These are phyloP conservation scores for Agrotis puta DNA, from an alignment of 2,888 invertebrate species.

Conservation along the genomic window DNA sequence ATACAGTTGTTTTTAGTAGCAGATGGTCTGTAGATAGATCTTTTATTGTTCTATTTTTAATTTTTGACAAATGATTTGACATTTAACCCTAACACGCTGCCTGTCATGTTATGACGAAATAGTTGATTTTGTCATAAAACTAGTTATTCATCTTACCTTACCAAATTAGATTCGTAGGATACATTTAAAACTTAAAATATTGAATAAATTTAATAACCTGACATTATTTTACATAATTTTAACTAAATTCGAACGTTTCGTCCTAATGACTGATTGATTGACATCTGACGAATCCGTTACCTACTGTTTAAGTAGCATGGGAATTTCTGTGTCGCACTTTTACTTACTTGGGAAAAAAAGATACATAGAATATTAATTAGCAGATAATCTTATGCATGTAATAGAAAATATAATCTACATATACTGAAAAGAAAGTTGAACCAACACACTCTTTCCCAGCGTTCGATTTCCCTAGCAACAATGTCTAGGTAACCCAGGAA, in stretches of 20 bases:
- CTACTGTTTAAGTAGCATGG: neutral
- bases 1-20: constrained; percentile 1
- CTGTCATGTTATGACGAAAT: neutral
- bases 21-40: too few species aligned
- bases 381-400: neutral
- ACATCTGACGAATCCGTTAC: constrained; percentile 33
- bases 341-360: neutral
- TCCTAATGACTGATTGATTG: constrained; percentile 1
- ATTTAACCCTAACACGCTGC: neutral
- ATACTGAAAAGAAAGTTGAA: too few species aligned
- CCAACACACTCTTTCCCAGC: too few species aligned
- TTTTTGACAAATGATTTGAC: neutral
- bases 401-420: too few species aligned
- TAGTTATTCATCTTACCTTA: too few species aligned
- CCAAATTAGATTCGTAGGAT: constrained; percentile 8
- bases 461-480: too few species aligned
- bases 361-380: neutral
- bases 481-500: too few species aligned
- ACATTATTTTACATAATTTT: constrained; percentile 48
- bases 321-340: neutral
- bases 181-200: constrained; percentile 6
- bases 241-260: constrained; percentile 6
- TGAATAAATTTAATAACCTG: constrained; percentile 27
- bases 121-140: neutral
- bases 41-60: too few species aligned